Evolutionary conservation across 2,888 invertebrate genomes (phyloP).

Genomic region (Cacoxenus indagator): DNA sequence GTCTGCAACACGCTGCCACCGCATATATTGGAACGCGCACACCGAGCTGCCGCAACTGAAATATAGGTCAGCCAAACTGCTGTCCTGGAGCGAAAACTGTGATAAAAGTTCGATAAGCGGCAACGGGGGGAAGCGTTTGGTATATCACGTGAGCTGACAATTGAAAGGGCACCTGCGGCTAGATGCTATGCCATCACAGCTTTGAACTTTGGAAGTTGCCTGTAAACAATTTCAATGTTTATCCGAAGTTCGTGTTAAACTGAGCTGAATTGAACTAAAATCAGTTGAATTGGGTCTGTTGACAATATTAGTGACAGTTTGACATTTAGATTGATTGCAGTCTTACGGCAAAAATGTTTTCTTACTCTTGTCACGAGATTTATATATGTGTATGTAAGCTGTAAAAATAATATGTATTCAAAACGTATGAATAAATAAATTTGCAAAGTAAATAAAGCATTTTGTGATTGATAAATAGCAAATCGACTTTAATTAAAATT

Average conservation of each 20-base stretch:
- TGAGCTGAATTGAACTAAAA: not conserved
- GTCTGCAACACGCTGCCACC: not conserved
- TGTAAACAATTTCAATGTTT: conserved; percentile 1
- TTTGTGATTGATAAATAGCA: too few species aligned
- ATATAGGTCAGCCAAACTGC: conserved; percentile 2
- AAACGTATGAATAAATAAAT: too few species aligned
- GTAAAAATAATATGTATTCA: too few species aligned
- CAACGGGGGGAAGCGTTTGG: not conserved
- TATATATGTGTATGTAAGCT: too few species aligned
- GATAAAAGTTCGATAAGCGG: not conserved
- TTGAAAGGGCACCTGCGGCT: not conserved
- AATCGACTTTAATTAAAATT: too few species aligned
- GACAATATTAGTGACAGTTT: conserved; percentile 59
- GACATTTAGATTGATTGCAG: conserved; percentile 60
- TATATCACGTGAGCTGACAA: not conserved
- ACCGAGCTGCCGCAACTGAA: not conserved
- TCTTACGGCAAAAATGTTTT: conserved; percentile 32
- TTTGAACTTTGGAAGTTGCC: not conserved
- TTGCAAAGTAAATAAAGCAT: too few species aligned
- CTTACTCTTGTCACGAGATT: too few species aligned
- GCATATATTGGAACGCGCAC: not conserved
- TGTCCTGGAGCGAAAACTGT: too few species aligned
- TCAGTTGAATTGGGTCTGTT: conserved; percentile 22
- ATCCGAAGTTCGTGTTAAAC: too few species aligned
- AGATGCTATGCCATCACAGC: too few species aligned